Evolutionary conservation across 2,797 vertebrate genomes (phyloP).

Genomic region (Pteropus rufus): DNA sequence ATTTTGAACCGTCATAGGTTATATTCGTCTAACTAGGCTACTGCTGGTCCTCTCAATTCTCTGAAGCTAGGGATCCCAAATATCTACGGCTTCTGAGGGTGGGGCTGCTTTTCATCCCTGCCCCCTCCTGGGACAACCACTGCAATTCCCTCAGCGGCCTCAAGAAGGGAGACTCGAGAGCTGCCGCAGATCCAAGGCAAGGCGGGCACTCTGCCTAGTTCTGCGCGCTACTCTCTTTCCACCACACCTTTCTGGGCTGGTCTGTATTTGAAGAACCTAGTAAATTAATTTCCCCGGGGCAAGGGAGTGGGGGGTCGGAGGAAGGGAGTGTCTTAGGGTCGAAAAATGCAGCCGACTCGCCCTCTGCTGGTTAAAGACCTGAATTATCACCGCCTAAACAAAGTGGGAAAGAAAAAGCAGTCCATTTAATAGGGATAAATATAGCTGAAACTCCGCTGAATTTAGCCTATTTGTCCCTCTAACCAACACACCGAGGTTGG

Average conservation of each 20-base stretch:
- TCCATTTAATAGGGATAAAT: neutral
- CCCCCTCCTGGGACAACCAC: neutral
- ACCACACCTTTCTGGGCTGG: neutral
- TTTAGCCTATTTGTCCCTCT: neutral
- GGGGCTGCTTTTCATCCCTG: neutral
- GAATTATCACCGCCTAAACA: neutral
- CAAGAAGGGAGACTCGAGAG: neutral
- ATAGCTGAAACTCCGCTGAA: neutral
- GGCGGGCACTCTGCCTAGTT: neutral
- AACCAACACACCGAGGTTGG: no score
- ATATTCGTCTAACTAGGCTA: neutral
- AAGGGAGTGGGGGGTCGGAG: neutral
- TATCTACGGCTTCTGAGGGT: neutral
- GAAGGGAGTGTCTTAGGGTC: constrained; percentile 28
- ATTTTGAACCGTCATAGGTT: neutral
- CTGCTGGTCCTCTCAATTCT: neutral
- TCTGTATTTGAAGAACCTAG: constrained; percentile 50
- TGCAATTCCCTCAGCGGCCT: constrained; percentile 16
- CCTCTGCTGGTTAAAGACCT: constrained; percentile 69
- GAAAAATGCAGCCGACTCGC: constrained; percentile 58
- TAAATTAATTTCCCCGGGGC: constrained; percentile 59
- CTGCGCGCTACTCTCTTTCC: neutral
- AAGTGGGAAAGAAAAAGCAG: neutral
- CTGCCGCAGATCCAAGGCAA: neutral
- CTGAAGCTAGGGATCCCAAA: neutral